phyloP scores from a whole-genome alignment of 2,888 invertebrate species.

The Nemotelus nigrinus region DNA sequence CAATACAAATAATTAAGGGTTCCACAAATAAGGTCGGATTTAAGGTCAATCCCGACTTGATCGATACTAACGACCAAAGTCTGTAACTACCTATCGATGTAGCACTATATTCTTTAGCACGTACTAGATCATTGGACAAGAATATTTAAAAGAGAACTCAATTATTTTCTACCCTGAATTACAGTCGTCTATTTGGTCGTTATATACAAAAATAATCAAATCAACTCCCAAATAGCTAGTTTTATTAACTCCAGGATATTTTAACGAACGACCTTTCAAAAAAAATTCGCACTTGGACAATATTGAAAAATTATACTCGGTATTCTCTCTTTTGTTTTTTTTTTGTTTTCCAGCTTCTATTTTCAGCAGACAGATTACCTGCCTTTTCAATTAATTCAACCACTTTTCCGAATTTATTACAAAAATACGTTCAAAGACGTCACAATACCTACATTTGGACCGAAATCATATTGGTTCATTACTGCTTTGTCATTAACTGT shows the following conservation, averaged over 20 bases:
- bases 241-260: constrained; percentile 4
- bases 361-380: background rate
- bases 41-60: too few relatives aligned
- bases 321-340: background rate
- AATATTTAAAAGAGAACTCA: background rate
- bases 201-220: constrained; percentile 7
- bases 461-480: too few relatives aligned
- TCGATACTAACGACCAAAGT: too few relatives aligned
- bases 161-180: background rate
- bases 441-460: too few relatives aligned
- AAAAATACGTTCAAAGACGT: too few relatives aligned
- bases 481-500: too few relatives aligned
- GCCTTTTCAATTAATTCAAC: too few relatives aligned
- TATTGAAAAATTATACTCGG: background rate
- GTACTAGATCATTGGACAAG: too few relatives aligned
- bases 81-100: too few relatives aligned
- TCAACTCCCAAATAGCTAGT: background rate
- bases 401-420: too few relatives aligned
- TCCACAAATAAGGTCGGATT: too few relatives aligned
- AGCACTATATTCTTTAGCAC: too few relatives aligned
- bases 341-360: background rate
- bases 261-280: background rate
- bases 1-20: background rate
- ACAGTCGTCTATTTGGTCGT: background rate
- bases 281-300: constrained; percentile 22